Conservation (phyloP, 1,140 invertebrate species). For the Limonius californicus region DNA sequence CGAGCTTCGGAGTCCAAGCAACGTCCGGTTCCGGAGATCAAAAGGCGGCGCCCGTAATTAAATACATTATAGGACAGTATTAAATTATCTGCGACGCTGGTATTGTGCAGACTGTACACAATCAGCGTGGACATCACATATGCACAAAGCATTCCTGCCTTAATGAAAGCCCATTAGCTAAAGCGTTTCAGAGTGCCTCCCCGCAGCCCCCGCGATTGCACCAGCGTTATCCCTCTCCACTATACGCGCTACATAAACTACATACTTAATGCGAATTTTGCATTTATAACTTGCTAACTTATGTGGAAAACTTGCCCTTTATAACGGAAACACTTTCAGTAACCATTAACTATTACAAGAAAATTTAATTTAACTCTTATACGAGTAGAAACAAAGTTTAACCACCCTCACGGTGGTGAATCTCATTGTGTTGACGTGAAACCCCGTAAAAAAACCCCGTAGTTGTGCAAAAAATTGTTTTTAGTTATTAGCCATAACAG, state of each 20-base stretch:
- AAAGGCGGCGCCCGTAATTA: slow-evolving; percentile 43
- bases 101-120: slow-evolving; percentile 45
- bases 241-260: neutral
- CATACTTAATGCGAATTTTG: neutral
- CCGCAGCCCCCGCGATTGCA: neutral
- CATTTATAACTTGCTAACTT: neutral
- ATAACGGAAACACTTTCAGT: neutral
- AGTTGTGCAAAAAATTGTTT: neutral
- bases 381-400: too few species aligned
- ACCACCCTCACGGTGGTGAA: too few species aligned
- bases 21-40: slow-evolving; percentile 45
- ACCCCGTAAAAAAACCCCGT: too few species aligned
- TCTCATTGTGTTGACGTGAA: too few species aligned
- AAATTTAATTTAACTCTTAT: neutral
- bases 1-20: slow-evolving; percentile 37
- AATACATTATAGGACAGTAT: slow-evolving; percentile 44
- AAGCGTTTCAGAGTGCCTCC: slow-evolving; percentile 38
- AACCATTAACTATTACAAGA: neutral
- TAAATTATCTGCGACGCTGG: slow-evolving; percentile 42
- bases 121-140: slow-evolving; percentile 46
- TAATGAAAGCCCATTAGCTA: slow-evolving; percentile 47
- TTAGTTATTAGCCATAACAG: neutral
- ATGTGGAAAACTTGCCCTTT: neutral
- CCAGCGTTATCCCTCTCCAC: neutral
- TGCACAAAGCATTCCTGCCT: slow-evolving; percentile 46